Evolutionary conservation across 1,140 invertebrate species (phyloP).

Genomic region (Cydia strobilella): DNA sequence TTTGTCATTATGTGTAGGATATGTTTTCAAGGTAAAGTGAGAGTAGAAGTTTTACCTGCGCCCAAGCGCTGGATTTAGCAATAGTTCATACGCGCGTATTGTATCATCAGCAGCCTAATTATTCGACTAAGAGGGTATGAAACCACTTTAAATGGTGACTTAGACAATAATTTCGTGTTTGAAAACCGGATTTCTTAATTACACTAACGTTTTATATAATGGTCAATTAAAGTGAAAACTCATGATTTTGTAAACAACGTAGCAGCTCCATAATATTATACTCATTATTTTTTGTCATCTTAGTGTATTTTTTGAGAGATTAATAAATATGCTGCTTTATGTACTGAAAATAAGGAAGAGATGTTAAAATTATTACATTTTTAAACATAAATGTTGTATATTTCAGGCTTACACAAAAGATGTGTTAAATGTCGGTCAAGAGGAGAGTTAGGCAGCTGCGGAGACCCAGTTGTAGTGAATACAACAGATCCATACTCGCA

Average conservation of each 20-base stretch:
- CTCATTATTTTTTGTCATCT: not conserved
- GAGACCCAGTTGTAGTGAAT: conserved; percentile 91
- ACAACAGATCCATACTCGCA: conserved; percentile 85
- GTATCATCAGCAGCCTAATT: conserved; percentile 1
- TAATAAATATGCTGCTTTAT: no score
- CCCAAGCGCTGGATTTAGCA: not conserved
- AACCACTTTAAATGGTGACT: not conserved
- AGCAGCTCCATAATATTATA: not conserved
- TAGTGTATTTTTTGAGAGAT: no score
- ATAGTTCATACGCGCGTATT: not conserved
- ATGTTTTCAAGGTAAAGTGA: conserved; percentile 75
- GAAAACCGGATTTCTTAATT: conserved; percentile 12
- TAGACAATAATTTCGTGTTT: not conserved
- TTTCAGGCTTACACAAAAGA: conserved; percentile 67
- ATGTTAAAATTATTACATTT: not conserved
- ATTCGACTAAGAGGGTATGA: not conserved
- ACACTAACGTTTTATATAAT: not conserved
- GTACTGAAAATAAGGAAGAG: no score
- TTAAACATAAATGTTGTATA: not conserved
- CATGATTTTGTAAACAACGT: not conserved
- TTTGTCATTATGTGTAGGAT: conserved; percentile 49
- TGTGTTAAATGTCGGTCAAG: conserved; percentile 88
- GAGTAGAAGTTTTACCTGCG: conserved; percentile 45
- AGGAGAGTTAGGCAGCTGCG: conserved; percentile 92
- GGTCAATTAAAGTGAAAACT: not conserved